These are phyloP conservation scores for Clarias gariepinus DNA, from an alignment of 2,113 vertebrate species.

Conservation along the genomic window DNA sequence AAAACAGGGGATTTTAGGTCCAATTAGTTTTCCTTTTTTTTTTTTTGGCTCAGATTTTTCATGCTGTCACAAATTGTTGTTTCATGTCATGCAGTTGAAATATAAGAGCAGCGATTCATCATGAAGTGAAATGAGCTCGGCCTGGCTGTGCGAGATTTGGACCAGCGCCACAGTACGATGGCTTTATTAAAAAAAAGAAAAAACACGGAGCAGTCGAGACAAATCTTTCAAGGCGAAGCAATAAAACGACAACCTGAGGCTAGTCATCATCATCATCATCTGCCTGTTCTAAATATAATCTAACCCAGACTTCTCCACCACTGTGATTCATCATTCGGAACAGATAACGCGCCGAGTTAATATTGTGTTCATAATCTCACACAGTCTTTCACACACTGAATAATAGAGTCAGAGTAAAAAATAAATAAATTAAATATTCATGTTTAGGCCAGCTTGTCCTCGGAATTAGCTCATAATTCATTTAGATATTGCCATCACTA, in stretches of 20 bases:
- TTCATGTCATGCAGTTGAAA: conserved; percentile 6
- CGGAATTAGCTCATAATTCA: neutral
- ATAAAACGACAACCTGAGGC: conserved; percentile 1
- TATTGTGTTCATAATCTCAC: neutral
- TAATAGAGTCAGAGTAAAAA: neutral
- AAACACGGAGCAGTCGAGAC: neutral
- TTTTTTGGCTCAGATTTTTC: neutral
- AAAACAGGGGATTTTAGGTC: conserved; percentile 29
- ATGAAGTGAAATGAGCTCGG: conserved; percentile 16
- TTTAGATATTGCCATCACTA: neutral
- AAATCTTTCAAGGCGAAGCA: conserved; percentile 7
- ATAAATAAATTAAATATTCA: too few relatives aligned
- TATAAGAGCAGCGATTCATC: conserved; percentile 40
- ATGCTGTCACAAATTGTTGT: conserved; percentile 15
- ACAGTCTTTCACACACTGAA: neutral
- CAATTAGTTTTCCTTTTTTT: neutral
- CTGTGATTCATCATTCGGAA: neutral
- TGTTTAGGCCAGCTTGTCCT: neutral
- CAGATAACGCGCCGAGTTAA: neutral
- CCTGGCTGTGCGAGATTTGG: conserved; percentile 12
- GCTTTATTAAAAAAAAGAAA: neutral
- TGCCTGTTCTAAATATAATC: neutral
- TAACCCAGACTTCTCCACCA: neutral
- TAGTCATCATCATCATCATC: neutral
- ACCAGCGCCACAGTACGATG: conserved; percentile 5